phyloP scores from a whole-genome alignment of 2,113 vertebrate species.

The Tachysurus fulvidraco region DNA sequence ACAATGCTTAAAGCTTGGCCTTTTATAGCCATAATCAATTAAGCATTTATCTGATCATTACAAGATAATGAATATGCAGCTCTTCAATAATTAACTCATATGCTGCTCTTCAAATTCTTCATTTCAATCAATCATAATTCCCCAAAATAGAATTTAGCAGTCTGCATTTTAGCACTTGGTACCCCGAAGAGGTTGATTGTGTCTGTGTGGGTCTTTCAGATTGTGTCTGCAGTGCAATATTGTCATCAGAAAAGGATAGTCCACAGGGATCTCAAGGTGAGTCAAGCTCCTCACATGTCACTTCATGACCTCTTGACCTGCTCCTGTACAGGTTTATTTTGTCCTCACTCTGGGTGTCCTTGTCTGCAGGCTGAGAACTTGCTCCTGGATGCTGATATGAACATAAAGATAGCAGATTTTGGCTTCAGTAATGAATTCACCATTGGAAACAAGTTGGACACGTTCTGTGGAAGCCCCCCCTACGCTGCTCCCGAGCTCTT shows the following conservation, averaged over 20 bases:
- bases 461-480: constrained; percentile 87
- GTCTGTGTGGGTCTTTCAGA: constrained; percentile 70
- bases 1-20: background rate
- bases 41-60: background rate
- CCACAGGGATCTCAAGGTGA: constrained; percentile 87
- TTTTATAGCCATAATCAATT: constrained; percentile 8
- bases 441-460: constrained; percentile 88
- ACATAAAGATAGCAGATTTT: constrained; percentile 93
- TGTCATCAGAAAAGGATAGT: constrained; percentile 89
- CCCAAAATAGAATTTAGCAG: background rate
- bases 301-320: background rate
- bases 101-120: background rate
- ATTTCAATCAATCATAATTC: background rate
- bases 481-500: constrained; percentile 90
- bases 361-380: constrained; percentile 83
- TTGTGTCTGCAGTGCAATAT: constrained; percentile 88
- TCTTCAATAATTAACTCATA: background rate
- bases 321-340: background rate
- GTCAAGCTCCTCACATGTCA: background rate
- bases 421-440: constrained; percentile 93
- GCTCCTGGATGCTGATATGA: constrained; percentile 91
- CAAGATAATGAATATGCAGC: background rate
- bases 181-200: background rate
- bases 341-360: background rate
- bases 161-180: background rate